A percentile compares a stretch with the other conserved stretches of the same genome.
Evolutionary conservation across 1,140 invertebrate genomes (phyloP).

Genomic region (Drosophila saltans): DNA sequence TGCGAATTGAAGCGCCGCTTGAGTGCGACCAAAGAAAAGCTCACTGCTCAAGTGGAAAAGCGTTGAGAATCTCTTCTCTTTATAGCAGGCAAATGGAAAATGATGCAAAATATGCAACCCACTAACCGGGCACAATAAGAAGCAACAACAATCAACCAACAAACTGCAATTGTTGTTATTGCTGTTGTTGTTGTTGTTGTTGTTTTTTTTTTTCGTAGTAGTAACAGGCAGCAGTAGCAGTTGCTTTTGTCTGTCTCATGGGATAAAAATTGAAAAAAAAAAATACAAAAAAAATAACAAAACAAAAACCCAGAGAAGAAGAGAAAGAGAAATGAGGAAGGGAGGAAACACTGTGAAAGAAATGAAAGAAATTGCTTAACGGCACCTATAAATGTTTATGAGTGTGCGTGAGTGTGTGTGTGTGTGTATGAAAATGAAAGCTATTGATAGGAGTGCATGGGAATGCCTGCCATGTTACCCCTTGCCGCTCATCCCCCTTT

Average conservation of each 20-base stretch:
- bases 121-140: constrained; percentile 39
- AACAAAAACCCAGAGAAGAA: constrained; percentile 10
- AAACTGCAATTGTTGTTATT: constrained; percentile 26
- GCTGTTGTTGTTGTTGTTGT: constrained; percentile 24
- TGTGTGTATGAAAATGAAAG: constrained; percentile 19
- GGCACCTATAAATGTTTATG: not conserved
- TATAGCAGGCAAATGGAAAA: constrained; percentile 24
- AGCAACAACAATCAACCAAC: constrained; percentile 18
- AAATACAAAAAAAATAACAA: not conserved
- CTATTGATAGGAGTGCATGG: constrained; percentile 41
- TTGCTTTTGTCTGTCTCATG: constrained; percentile 40
- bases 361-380: constrained; percentile 8
- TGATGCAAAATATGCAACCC: constrained; percentile 43
- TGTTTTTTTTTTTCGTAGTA: no score
- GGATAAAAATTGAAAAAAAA: constrained; percentile 14
- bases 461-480: not conserved
- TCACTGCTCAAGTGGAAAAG: constrained; percentile 62
- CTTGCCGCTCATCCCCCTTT: not conserved
- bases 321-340: constrained; percentile 17
- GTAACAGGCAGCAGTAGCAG: not conserved
- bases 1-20: constrained; percentile 66
- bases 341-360: not conserved
- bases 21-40: constrained; percentile 63
- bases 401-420: not conserved
- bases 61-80: constrained; percentile 25